phyloP scores from a whole-genome alignment of 2,797 vertebrate species.

The Coranthus polyacanthus region DNA sequence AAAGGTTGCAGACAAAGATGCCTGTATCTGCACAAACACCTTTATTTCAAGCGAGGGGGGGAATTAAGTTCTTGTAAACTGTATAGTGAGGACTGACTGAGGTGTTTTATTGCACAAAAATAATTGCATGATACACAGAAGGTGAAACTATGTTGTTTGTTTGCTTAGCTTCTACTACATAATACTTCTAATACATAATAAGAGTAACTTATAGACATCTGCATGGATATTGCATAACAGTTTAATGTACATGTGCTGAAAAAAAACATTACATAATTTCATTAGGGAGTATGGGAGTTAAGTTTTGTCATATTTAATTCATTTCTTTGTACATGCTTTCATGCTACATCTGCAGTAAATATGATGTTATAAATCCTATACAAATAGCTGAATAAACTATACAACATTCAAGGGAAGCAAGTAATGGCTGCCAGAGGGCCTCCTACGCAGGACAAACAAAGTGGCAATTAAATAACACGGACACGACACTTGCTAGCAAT shows the following conservation, averaged over 20 bases:
- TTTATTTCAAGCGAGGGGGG: conserved; percentile 10
- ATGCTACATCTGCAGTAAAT: too few relatives aligned
- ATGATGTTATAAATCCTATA: too few relatives aligned
- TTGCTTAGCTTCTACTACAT: background rate
- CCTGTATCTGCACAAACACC: conserved; percentile 28
- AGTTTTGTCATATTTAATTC: conserved; percentile 41
- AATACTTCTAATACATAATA: background rate
- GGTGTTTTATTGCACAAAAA: too few relatives aligned
- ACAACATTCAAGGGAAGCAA: background rate
- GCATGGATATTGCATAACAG: conserved; percentile 3
- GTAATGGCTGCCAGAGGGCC: background rate
- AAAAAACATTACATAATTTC: conserved; percentile 32
- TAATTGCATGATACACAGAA: too few relatives aligned
- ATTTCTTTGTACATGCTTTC: conserved; percentile 14
- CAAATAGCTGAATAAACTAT: background rate
- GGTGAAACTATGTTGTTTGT: background rate
- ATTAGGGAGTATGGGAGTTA: background rate
- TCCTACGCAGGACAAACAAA: background rate
- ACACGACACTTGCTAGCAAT: too few relatives aligned
- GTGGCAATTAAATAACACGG: background rate
- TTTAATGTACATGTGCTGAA: background rate
- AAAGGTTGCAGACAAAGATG: conserved; percentile 57
- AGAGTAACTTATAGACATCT: conserved; percentile 3
- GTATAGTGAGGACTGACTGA: too few relatives aligned
- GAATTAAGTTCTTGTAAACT: conserved; percentile 20